Evolutionary conservation across 2,113 vertebrate genomes (phyloP).

Genomic region (Podilymbus podiceps): DNA sequence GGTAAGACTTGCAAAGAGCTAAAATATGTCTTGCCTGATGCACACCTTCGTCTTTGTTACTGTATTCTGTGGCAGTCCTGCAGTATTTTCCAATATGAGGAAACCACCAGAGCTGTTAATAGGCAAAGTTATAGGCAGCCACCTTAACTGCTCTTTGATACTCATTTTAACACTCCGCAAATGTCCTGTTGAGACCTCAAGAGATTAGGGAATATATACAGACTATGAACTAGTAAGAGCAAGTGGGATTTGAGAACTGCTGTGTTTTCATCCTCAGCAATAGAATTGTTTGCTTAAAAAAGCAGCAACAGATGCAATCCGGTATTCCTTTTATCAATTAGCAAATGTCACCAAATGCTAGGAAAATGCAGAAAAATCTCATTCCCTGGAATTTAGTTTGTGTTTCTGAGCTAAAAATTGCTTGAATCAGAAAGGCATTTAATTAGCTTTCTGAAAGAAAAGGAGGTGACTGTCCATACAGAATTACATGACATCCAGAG

Average conservation of each 20-base stretch:
- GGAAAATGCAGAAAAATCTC: not conserved
- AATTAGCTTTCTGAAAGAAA: not conserved
- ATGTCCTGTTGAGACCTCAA: not conserved
- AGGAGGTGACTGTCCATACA: not conserved
- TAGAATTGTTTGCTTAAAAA: not conserved
- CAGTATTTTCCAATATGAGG: not conserved
- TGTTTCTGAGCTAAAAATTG: constrained; percentile 11
- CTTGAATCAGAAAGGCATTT: not conserved
- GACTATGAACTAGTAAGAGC: not conserved
- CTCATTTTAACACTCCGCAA: not conserved
- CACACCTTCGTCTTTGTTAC: not conserved
- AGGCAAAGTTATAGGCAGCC: not conserved
- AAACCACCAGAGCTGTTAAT: not conserved
- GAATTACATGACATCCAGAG: not conserved
- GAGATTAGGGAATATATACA: not conserved
- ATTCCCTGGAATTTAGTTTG: not conserved
- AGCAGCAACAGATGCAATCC: not conserved
- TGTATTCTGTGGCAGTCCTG: not conserved
- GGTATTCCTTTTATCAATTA: constrained; percentile 12
- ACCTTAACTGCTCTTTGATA: not conserved
- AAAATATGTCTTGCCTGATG: not conserved
- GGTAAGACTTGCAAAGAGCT: not conserved
- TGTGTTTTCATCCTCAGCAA: not conserved
- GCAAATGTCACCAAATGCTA: not conserved
- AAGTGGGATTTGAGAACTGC: not conserved